Conservation (phyloP, 2,888 invertebrate genomes). For the Cristatella mucedo region DNA sequence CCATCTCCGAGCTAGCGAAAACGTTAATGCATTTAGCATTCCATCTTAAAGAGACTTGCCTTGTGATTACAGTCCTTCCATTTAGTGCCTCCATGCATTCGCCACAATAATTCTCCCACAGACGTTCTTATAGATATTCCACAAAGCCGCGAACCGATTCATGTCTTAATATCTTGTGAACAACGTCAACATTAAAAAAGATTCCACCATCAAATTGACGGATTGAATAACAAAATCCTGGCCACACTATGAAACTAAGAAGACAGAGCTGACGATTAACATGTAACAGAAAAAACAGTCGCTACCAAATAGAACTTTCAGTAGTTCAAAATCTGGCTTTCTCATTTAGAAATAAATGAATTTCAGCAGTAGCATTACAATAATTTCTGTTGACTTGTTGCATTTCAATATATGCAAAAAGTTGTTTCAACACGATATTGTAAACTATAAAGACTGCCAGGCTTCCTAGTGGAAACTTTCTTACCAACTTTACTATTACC, state of each 20-base stretch:
- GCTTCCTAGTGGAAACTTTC: conserved; percentile 21
- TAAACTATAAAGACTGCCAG: conserved; percentile 27
- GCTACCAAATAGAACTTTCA: too few relatives aligned
- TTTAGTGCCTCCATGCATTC: conserved; percentile 44
- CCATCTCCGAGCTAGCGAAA: too few relatives aligned
- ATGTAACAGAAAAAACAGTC: too few relatives aligned
- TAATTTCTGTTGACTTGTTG: conserved; percentile 28
- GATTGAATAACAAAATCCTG: conserved; percentile 28
- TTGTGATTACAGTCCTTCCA: conserved; percentile 57
- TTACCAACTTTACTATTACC: conserved; percentile 21
- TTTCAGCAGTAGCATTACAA: conserved; percentile 19
- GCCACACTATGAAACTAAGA: conserved; percentile 23
- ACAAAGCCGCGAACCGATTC: conserved; percentile 54
- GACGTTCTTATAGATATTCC: conserved; percentile 18
- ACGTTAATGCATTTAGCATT: too few relatives aligned
- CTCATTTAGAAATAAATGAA: conserved; percentile 23
- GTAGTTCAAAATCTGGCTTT: too few relatives aligned
- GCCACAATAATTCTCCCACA: conserved; percentile 40
- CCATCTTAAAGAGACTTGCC: conserved; percentile 20
- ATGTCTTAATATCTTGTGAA: conserved; percentile 66
- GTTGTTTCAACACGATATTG: conserved; percentile 29
- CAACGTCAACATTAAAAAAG: conserved; percentile 47
- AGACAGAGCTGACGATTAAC: background rate
- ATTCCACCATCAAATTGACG: conserved; percentile 23
- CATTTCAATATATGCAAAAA: too few relatives aligned